Base-by-base conservation (phyloP, 2,113 vertebrate species). In the Danionella cerebrum region DNA sequence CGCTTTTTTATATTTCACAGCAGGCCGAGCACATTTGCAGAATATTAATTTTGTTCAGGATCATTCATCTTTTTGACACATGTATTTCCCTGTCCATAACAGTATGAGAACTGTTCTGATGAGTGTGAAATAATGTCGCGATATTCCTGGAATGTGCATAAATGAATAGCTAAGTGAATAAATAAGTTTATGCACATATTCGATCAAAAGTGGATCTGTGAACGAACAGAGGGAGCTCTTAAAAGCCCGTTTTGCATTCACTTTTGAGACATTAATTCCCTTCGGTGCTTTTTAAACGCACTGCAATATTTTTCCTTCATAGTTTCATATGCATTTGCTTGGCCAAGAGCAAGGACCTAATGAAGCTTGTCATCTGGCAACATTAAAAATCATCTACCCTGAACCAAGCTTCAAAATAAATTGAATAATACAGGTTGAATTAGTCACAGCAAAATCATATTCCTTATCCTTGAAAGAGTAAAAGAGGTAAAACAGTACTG, bases 341-440 rank as follows among this genome's bases (percentile, higher is more conserved):
- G 44, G 29, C 59, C 59, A 41, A 33, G 44, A 24, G 27, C 12
- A 48, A 8, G 13, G 13, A 64, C 42, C 19, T 64, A 64, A 64
- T 64, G 59, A 64, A 64, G 42, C 59, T 64, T 64, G 59, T 47
- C 58, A 63, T 63, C 42, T 31, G 58, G 41, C 45, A 63, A 63
- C 27, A 63, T 63, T 63, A 47, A 45, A 63, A 63, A 47, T 62
- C 58, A 44, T 48, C 59, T 36, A 64, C 35, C 59, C 59, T 64
- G 44, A 64, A 48, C 19, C 9, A 16, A 21, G 29, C 31, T 64
- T 27, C 33, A 64, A 48, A 18, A 63, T 45, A 25, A 48, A 48
- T 42, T 36, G 27, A 22, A 35, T 33, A 42, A 64, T 64, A 35
- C 47, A 36, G 29, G 29, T 9, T 33, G 29, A 33, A 6, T 6